A percentile compares a stretch with the other conserved stretches of the same genome.
Conservation (phyloP, 2,113 vertebrate genomes). For the Eolophus roseicapilla region DNA sequence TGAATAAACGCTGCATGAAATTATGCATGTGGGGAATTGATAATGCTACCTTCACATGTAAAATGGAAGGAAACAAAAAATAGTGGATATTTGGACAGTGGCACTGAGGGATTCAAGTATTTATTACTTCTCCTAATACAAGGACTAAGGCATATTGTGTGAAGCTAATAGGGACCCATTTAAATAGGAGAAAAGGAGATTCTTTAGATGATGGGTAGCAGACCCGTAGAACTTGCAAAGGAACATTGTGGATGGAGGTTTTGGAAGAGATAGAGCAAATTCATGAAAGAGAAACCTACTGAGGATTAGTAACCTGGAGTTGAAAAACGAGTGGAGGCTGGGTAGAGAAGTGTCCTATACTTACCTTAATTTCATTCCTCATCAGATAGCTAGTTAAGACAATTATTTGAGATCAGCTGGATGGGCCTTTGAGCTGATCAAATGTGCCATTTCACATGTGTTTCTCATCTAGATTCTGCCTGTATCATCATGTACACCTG, state of each 20-base stretch:
- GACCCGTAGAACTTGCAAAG: not conserved
- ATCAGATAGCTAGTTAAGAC: not conserved
- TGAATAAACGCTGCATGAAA: not conserved
- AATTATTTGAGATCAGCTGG: not conserved
- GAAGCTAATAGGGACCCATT: not conserved
- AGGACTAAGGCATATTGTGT: not conserved
- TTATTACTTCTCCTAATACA: not conserved
- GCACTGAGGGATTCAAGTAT: not conserved
- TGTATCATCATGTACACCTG: not conserved
- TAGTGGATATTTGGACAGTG: not conserved
- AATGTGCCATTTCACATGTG: accelerated
- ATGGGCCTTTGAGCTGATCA: not conserved
- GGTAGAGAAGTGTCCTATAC: not conserved
- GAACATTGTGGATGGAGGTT: not conserved
- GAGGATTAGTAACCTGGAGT: not conserved
- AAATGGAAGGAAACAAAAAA: not conserved
- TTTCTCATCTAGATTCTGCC: not conserved
- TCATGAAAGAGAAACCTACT: not conserved
- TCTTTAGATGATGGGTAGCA: not conserved
- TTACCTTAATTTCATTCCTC: not conserved
- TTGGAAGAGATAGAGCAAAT: not conserved
- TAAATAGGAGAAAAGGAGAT: not conserved
- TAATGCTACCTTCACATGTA: not conserved
- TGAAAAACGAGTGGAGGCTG: accelerated
- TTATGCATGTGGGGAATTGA: not conserved